Evolutionary conservation across 2,888 invertebrate species (phyloP), one percentile per base, ranked within the genome.

Genomic region (Lycaena phlaeas): DNA sequence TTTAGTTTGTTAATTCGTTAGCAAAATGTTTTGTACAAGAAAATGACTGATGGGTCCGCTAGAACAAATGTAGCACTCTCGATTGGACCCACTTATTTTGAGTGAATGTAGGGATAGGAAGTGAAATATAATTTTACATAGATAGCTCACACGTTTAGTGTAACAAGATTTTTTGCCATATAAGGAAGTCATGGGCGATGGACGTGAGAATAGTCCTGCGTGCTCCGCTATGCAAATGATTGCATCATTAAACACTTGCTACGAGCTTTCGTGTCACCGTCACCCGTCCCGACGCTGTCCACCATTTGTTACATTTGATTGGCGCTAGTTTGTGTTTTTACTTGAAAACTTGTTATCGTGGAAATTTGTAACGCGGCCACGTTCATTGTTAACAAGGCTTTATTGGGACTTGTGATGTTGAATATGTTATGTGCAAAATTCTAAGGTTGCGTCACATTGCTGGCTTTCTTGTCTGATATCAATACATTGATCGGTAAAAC

Each of bases 211-310:
- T 78, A 70, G 75, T 61, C 54, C 59, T 57, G 60, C 67, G 65
- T 67, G 64, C 65, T 61, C 62, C 57, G 59, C 68, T 77, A 84
- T 84, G 84, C 81, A 84, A 82, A 84, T 82, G 68, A 72, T 74
- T 71, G 74, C 73, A 76, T 82, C 82, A 79, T 84, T 84, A 82
- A 78, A 78, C 82, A 82, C 77, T 73, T 57, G 70, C 63, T 61
- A 61, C 58, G 60, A 55, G 70, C 66, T 68, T 67, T 69, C 65
- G 75, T 66, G 71, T 69, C 68, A 64, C 72, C 73, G 69, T 53
- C 57, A 57, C 57, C 48, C 51, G 48, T 41, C 38, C 51, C 49
- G 51, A 48, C 56, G 57, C 51, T 51, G 57, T 43, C 45, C 52
- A 57, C 60, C 67, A 64, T 66, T 65, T 64, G 64, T 68, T 59